These are phyloP conservation scores for Pinna nobilis DNA, from an alignment of 1,140 invertebrate species.

Conservation along the genomic window DNA sequence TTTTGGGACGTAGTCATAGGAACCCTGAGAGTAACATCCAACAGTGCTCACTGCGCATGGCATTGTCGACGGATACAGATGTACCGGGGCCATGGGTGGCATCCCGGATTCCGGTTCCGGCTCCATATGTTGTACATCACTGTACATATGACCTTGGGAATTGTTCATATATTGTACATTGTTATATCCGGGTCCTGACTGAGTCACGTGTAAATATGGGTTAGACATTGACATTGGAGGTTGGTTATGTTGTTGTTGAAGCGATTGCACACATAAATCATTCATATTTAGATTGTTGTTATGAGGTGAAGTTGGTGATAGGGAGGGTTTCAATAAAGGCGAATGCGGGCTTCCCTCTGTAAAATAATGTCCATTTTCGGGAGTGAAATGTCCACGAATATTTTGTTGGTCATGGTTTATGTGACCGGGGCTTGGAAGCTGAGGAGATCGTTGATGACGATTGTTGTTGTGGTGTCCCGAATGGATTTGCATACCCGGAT, in stretches of 20 bases:
- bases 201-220: slow-evolving; percentile 35
- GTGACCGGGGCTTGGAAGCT: slow-evolving; percentile 43
- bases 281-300: slow-evolving; percentile 17
- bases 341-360: slow-evolving; percentile 45
- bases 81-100: slow-evolving; percentile 32
- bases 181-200: slow-evolving; percentile 15
- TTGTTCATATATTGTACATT: slow-evolving; percentile 43
- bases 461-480: slow-evolving; percentile 26
- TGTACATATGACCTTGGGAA: slow-evolving; percentile 42
- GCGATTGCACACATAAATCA: slow-evolving; percentile 34
- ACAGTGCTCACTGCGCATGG: slow-evolving; percentile 43
- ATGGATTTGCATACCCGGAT: slow-evolving; percentile 27
- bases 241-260: slow-evolving; percentile 60
- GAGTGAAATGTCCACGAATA: slow-evolving; percentile 31
- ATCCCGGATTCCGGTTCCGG: slow-evolving; percentile 31
- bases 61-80: slow-evolving; percentile 42
- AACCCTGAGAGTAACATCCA: slow-evolving; percentile 50
- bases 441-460: slow-evolving; percentile 34
- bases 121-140: slow-evolving; percentile 38
- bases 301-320: slow-evolving; percentile 36
- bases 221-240: slow-evolving; percentile 39
- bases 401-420: slow-evolving; percentile 19
- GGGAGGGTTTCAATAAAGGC: slow-evolving; percentile 44
- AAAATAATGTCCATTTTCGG: slow-evolving; percentile 39
- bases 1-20: slow-evolving; percentile 60